Conservation (phyloP, 1,140 invertebrate species). For the Hyles vespertilio region DNA sequence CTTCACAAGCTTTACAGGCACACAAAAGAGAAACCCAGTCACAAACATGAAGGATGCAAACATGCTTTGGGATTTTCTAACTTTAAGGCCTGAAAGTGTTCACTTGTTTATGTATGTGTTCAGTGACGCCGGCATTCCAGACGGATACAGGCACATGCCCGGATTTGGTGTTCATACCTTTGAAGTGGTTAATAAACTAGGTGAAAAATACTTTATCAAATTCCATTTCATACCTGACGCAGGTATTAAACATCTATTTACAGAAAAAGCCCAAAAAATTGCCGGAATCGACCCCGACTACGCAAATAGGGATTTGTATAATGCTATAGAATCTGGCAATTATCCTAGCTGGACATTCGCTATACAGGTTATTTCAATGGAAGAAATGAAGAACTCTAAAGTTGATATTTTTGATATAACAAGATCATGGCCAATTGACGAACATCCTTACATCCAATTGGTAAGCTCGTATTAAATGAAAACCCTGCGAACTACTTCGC, state of each 20-base stretch:
- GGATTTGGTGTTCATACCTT: constrained; percentile 81
- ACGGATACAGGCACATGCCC: constrained; percentile 84
- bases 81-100: constrained; percentile 85
- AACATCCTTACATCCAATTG: constrained; percentile 90
- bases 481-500: constrained; percentile 91
- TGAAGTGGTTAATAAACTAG: constrained; percentile 78
- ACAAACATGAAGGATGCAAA: constrained; percentile 84
- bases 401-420: constrained; percentile 81
- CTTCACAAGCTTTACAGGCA: constrained; percentile 78
- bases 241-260: constrained; percentile 79
- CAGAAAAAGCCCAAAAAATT: constrained; percentile 76
- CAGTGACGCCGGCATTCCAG: constrained; percentile 89
- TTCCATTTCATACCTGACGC: constrained; percentile 84
- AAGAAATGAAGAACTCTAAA: constrained; percentile 69
- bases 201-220: constrained; percentile 78
- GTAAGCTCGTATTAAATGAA: constrained; percentile 86
- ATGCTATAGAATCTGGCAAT: constrained; percentile 81
- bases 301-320: constrained; percentile 82
- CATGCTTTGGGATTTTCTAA: constrained; percentile 94
- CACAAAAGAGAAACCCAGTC: constrained; percentile 81
- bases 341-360: constrained; percentile 81
- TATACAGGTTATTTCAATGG: constrained; percentile 72
- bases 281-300: constrained; percentile 83
- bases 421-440: constrained; percentile 86
- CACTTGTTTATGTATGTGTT: constrained; percentile 78